Evolutionary conservation across 2,797 vertebrate species (phyloP).

Genomic region (Psittacula echo): DNA sequence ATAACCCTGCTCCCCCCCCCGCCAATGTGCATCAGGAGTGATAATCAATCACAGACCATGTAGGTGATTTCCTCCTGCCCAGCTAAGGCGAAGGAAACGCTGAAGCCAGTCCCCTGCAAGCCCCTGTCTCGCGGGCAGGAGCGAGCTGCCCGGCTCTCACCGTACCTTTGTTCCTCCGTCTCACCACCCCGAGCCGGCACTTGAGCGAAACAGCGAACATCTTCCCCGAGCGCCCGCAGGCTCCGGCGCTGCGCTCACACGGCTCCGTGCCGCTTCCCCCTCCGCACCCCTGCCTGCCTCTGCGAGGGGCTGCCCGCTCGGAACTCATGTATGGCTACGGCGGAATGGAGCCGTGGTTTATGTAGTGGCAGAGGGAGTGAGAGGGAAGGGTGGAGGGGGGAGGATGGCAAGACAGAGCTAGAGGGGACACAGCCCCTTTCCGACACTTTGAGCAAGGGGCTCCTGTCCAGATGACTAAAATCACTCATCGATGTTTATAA

Average conservation of each 20-base stretch:
- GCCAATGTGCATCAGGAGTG: neutral
- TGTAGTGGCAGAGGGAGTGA: neutral
- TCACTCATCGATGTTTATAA: conserved; percentile 25
- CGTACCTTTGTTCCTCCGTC: conserved; percentile 88
- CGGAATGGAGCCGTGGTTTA: conserved; percentile 31
- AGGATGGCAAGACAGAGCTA: neutral
- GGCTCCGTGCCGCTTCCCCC: conserved; percentile 52
- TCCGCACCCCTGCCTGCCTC: conserved; percentile 52
- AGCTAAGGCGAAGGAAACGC: neutral
- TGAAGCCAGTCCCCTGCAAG: neutral
- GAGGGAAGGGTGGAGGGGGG: neutral
- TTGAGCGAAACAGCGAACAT: conserved; percentile 95
- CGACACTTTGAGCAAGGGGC: neutral
- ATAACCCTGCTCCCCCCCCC: neutral
- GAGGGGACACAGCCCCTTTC: neutral
- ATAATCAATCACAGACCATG: neutral
- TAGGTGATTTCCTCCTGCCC: neutral
- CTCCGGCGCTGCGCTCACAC: conserved; percentile 31
- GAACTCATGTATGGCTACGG: conserved; percentile 48
- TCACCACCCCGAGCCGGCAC: conserved; percentile 94
- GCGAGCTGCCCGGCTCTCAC: neutral
- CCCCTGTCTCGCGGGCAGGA: neutral
- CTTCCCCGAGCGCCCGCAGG: conserved; percentile 38
- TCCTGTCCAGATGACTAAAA: conserved; percentile 34
- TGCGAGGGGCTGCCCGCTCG: conserved; percentile 40